phyloP scores from a whole-genome alignment of 1,140 invertebrate species.

The Danaus plexippus region DNA sequence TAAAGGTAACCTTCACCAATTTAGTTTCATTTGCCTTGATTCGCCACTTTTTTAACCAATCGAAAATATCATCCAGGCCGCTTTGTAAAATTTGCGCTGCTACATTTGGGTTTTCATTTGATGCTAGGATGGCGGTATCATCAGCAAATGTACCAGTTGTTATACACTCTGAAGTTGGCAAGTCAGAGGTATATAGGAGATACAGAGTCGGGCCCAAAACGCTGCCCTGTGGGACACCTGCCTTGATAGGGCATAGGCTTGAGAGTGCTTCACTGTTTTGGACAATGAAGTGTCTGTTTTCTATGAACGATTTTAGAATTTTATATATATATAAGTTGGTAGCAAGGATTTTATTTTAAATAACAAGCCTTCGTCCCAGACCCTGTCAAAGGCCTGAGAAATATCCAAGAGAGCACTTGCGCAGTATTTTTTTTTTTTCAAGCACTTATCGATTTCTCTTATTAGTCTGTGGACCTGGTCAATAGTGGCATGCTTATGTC shows the following conservation, averaged over 20 bases:
- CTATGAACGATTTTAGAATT: too few species aligned
- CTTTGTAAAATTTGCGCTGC: constrained; percentile 13
- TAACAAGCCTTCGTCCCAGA: too few species aligned
- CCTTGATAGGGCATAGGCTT: too few species aligned
- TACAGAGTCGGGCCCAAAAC: constrained; percentile 25
- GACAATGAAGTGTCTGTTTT: too few species aligned
- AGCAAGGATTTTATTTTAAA: background rate
- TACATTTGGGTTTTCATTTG: constrained; percentile 11
- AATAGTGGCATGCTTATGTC: background rate
- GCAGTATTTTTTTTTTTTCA: constrained; percentile 7
- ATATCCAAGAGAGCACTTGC: too few species aligned
- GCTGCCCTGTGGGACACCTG: constrained; percentile 24
- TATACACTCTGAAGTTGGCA: too few species aligned
- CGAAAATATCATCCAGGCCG: constrained; percentile 11
- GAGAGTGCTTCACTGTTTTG: too few species aligned
- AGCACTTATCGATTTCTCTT: background rate
- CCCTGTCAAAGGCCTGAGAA: too few species aligned
- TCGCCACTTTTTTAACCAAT: constrained; percentile 23
- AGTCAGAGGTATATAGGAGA: constrained; percentile 23
- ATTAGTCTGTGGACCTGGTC: constrained; percentile 8
- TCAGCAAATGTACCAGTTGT: constrained; percentile 30
- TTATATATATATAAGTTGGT: too few species aligned
- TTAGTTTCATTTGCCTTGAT: constrained; percentile 29
- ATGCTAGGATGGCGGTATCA: constrained; percentile 26
- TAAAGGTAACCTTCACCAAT: constrained; percentile 24